A percentile compares a stretch with the other conserved stretches of the same genome.
Conservation (phyloP, 2,797 vertebrate species). For the Sebastes elongatus region DNA sequence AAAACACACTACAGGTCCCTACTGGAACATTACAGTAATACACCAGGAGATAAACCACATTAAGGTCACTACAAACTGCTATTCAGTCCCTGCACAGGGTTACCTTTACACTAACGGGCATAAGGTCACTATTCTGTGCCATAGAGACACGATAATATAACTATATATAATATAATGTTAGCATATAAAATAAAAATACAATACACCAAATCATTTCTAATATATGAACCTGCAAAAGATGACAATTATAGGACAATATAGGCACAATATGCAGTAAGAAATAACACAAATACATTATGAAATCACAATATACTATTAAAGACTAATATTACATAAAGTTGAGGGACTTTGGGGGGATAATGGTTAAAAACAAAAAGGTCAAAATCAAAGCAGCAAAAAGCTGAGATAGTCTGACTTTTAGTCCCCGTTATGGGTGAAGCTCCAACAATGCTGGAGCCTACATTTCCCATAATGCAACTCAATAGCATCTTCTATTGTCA, state of each 20-base stretch:
- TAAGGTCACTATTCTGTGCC: background rate
- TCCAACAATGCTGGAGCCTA: background rate
- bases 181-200: background rate
- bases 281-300: background rate
- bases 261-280: background rate
- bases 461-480: background rate
- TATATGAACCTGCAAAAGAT: background rate
- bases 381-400: no score
- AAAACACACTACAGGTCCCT: conserved; percentile 8
- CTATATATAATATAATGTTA: background rate
- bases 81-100: background rate
- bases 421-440: background rate
- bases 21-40: conserved; percentile 10
- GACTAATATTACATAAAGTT: background rate
- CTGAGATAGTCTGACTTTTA: background rate
- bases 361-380: no score
- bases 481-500: background rate
- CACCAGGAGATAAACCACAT: conserved; percentile 7
- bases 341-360: no score
- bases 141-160: background rate
- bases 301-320: background rate
- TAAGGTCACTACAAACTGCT: background rate
- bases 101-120: background rate
- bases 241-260: background rate
- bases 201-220: background rate